Percentiles rank a stretch among this genome's conserved stretches.
Conservation (phyloP, 2,113 vertebrate genomes). For the Eira barbara region DNA sequence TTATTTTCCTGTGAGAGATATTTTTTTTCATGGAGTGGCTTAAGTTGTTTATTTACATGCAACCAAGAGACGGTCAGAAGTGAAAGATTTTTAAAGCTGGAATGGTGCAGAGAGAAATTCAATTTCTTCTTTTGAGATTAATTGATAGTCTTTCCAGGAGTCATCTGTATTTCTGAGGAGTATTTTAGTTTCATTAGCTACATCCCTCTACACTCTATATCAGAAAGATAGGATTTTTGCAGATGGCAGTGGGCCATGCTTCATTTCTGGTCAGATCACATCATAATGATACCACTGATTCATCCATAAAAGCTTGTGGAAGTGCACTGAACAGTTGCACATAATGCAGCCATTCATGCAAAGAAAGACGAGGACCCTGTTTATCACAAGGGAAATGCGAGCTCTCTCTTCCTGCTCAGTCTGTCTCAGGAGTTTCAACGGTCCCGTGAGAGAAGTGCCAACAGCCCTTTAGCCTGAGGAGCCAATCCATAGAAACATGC, state of each 20-base stretch:
- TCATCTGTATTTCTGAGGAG: conserved; percentile 56
- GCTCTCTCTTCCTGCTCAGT: conserved; percentile 53
- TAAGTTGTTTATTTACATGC: conserved; percentile 67
- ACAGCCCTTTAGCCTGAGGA: neutral
- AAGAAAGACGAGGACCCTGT: conserved; percentile 67
- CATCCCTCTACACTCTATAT: conserved; percentile 30
- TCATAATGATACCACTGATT: conserved; percentile 77
- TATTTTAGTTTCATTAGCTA: conserved; percentile 56
- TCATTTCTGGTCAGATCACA: conserved; percentile 77
- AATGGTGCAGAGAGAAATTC: conserved; percentile 57
- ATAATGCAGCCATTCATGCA: conserved; percentile 83
- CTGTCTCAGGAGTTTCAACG: conserved; percentile 56
- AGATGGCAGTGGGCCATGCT: conserved; percentile 69
- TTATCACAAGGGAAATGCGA: conserved; percentile 69
- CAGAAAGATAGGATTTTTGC: conserved; percentile 53
- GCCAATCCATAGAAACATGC: neutral
- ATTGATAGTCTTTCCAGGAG: conserved; percentile 53
- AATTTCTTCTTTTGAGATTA: conserved; percentile 69
- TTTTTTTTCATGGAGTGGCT: conserved; percentile 45
- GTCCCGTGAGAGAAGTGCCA: conserved; percentile 33
- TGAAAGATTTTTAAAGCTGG: conserved; percentile 56
- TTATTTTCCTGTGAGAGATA: conserved; percentile 20
- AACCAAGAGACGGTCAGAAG: conserved; percentile 42
- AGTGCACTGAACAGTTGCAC: conserved; percentile 80
- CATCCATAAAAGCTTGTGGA: conserved; percentile 77